Evolutionary conservation across 2,113 vertebrate genomes (phyloP).

Genomic region (Charina bottae): DNA sequence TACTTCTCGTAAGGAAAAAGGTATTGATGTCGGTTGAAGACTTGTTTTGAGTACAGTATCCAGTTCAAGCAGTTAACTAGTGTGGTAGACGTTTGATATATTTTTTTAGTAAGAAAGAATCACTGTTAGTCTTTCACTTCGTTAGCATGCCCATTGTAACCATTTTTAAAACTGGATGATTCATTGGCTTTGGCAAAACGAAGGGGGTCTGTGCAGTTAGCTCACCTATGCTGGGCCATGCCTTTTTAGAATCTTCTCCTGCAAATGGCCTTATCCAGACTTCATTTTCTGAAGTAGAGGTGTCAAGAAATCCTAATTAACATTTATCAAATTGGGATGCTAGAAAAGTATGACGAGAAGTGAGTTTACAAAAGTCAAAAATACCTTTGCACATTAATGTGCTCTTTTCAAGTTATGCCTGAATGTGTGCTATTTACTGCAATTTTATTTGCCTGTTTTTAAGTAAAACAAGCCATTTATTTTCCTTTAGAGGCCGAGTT

Average conservation of each 20-base stretch:
- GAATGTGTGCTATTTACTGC: conserved; percentile 62
- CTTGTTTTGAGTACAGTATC: conserved; percentile 53
- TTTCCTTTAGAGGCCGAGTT: conserved; percentile 71
- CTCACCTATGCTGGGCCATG: conserved; percentile 39
- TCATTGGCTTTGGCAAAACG: conserved; percentile 50
- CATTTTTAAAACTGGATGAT: conserved; percentile 61
- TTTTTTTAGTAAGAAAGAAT: conserved; percentile 31
- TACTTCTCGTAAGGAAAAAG: conserved; percentile 62
- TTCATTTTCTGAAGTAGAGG: conserved; percentile 39
- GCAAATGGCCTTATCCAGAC: conserved; percentile 37
- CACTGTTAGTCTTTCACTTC: background rate
- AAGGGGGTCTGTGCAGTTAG: conserved; percentile 53
- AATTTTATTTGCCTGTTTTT: conserved; percentile 71
- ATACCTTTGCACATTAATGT: conserved; percentile 59
- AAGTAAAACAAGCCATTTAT: conserved; percentile 71
- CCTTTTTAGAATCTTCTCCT: conserved; percentile 52
- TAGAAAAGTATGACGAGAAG: conserved; percentile 1
- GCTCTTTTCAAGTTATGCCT: conserved; percentile 68
- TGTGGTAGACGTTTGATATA: conserved; percentile 58
- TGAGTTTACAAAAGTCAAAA: conserved; percentile 57
- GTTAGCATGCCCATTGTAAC: conserved; percentile 52
- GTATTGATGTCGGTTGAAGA: conserved; percentile 49
- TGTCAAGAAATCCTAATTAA: conserved; percentile 14
- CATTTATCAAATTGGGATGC: conserved; percentile 18
- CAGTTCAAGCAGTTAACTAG: conserved; percentile 45